A percentile compares a stretch with the other conserved stretches of the same genome.
Evolutionary conservation across 2,797 vertebrate genomes (phyloP).

Genomic region (Chaunax sp.): DNA sequence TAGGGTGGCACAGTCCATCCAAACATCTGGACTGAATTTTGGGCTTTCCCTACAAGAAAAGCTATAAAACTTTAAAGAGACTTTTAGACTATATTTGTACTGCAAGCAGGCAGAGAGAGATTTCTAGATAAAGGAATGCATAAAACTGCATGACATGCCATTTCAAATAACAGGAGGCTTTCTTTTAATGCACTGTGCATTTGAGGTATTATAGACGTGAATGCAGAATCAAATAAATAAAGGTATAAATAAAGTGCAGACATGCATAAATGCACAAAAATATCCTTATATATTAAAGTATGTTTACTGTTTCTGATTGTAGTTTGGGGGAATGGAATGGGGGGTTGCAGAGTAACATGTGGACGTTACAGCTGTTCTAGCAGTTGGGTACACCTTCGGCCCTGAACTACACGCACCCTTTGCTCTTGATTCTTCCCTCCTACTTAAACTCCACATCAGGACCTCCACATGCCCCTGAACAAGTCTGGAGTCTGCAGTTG

Average conservation of each 20-base stretch:
- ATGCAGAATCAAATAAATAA: not conserved
- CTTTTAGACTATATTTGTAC: no score
- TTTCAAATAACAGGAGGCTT: not conserved
- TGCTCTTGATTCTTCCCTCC: constrained; percentile 4
- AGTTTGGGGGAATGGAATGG: not conserved
- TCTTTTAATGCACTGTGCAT: not conserved
- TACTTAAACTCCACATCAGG: no score
- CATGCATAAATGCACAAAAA: not conserved
- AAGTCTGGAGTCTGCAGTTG: constrained; percentile 5
- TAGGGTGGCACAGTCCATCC: not conserved
- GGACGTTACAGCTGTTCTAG: constrained; percentile 13
- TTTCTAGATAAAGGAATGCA: not conserved
- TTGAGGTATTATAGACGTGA: not conserved
- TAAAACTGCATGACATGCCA: not conserved
- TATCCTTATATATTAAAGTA: not conserved
- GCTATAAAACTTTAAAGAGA: no score
- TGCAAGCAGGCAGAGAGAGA: not conserved
- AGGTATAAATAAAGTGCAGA: constrained; percentile 5
- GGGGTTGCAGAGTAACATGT: constrained; percentile 10
- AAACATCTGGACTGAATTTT: constrained; percentile 51
- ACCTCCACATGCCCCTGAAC: constrained; percentile 15
- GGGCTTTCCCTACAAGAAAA: not conserved
- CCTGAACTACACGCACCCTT: not conserved
- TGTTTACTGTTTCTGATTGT: not conserved
- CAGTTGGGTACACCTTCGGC: constrained; percentile 1